Evolutionary conservation across 2,888 invertebrate genomes (phyloP).

Genomic region (Frankliniella intonsa): DNA sequence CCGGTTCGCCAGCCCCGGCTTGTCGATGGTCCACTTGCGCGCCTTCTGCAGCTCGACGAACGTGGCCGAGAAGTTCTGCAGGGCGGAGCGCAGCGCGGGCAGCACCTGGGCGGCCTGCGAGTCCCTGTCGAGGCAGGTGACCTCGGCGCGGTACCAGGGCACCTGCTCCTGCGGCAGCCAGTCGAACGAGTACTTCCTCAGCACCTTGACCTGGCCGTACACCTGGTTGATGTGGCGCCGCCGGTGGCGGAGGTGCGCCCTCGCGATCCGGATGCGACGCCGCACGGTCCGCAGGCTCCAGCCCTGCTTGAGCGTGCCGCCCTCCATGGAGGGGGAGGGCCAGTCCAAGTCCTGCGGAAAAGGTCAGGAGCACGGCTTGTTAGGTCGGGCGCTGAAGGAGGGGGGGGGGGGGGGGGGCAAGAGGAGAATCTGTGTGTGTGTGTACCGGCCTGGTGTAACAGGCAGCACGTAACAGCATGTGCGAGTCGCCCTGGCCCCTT

Average conservation of each 20-base stretch:
- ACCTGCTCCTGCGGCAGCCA: constrained; percentile 48
- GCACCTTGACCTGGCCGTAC: constrained; percentile 38
- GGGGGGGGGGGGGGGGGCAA: no score
- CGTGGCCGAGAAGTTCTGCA: constrained; percentile 52
- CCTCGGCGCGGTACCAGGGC: constrained; percentile 46
- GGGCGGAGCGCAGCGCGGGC: constrained; percentile 54
- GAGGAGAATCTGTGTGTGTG: no score
- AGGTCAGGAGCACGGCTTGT: not conserved
- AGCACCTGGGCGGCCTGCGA: constrained; percentile 53
- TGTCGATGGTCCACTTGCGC: constrained; percentile 32
- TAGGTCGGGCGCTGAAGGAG: not conserved
- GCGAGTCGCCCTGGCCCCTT: no score
- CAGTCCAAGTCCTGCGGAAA: not conserved
- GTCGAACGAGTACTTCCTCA: constrained; percentile 44
- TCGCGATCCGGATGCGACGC: constrained; percentile 46
- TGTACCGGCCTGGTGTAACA: no score
- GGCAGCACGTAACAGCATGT: no score
- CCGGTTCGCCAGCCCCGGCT: constrained; percentile 30
- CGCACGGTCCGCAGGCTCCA: constrained; percentile 43
- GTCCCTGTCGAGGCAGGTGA: constrained; percentile 47
- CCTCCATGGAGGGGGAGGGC: constrained; percentile 2
- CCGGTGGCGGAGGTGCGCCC: constrained; percentile 45
- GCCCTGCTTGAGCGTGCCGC: not conserved
- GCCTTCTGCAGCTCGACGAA: constrained; percentile 46
- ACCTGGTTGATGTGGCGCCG: constrained; percentile 44